Evolutionary conservation across 2,113 vertebrate genomes (phyloP).

Genomic region (Bothrops jararaca): DNA sequence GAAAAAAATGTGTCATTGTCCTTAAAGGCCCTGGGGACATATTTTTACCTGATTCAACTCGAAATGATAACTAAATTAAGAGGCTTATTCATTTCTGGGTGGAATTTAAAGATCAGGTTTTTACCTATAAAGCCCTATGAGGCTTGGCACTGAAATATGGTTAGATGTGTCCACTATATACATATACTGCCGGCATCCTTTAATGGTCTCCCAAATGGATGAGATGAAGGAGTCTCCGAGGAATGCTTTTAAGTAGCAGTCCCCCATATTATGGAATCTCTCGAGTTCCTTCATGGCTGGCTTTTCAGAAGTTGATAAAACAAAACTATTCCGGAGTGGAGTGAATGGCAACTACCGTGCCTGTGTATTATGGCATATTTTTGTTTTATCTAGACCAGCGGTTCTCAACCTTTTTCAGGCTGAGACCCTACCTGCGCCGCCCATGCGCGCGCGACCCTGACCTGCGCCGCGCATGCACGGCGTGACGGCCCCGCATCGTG

Average conservation of each 20-base stretch:
- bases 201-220: neutral
- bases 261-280: neutral
- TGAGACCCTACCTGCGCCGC: too few relatives aligned
- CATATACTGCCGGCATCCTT: neutral
- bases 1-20: neutral
- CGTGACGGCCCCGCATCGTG: too few relatives aligned
- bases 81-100: neutral
- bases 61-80: neutral
- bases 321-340: neutral
- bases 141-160: neutral
- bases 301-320: neutral
- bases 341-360: neutral
- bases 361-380: neutral
- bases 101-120: neutral
- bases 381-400: neutral
- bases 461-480: too few relatives aligned
- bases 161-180: neutral
- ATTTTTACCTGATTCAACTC: neutral
- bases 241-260: neutral
- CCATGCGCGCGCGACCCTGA: too few relatives aligned
- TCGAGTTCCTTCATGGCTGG: neutral
- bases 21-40: neutral
- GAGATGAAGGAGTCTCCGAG: neutral
- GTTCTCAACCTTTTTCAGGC: too few relatives aligned
- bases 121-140: neutral